These are phyloP conservation scores for Morone chrysops DNA, from an alignment of 2,113 vertebrate genomes.

Conservation along the genomic window DNA sequence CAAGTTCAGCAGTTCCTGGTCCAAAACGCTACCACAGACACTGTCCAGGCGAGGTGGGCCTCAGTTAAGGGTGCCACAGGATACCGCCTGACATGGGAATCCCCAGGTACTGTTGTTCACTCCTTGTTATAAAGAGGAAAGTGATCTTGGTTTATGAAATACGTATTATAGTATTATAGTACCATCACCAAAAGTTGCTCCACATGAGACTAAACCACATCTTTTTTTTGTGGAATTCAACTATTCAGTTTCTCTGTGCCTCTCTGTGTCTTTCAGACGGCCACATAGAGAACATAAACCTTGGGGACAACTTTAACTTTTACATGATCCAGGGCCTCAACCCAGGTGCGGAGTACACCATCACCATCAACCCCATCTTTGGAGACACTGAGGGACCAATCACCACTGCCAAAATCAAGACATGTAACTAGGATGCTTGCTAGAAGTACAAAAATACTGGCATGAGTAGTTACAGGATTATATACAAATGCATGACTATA, in stretches of 20 bases:
- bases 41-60: conserved; percentile 87
- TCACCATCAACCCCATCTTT: conserved; percentile 91
- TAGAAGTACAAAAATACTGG: background rate
- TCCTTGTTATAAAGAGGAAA: background rate
- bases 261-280: conserved; percentile 81
- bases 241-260: background rate
- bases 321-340: conserved; percentile 92
- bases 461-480: background rate
- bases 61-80: conserved; percentile 88
- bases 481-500: background rate
- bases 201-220: background rate
- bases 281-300: conserved; percentile 88
- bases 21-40: conserved; percentile 90
- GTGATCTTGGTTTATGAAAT: background rate
- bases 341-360: conserved; percentile 83
- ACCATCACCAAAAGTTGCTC: background rate
- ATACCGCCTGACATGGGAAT: conserved; percentile 91
- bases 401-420: conserved; percentile 79
- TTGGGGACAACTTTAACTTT: conserved; percentile 85
- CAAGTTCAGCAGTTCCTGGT: conserved; percentile 85
- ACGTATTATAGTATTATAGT: background rate
- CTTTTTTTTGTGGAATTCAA: background rate
- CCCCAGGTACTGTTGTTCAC: conserved; percentile 79
- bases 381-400: conserved; percentile 88
- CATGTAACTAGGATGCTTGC: conserved; percentile 78